Conservation (phyloP, 2,888 invertebrate genomes). For the Amorpha juglandis region DNA sequence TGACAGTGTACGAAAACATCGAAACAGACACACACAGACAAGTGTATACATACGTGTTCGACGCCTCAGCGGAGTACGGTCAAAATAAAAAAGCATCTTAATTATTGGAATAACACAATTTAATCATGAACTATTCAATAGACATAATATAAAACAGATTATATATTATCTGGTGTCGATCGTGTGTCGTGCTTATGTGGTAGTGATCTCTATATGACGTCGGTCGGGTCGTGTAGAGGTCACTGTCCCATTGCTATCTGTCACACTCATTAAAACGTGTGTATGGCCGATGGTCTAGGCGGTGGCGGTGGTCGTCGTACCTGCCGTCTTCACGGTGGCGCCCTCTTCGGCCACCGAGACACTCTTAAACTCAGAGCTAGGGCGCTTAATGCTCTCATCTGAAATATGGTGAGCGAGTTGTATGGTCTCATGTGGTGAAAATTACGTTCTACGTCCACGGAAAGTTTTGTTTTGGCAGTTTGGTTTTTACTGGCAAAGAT, state of each 20-base stretch:
- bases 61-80: slow-evolving; percentile 83
- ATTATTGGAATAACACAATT: slow-evolving; percentile 84
- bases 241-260: slow-evolving; percentile 75
- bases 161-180: slow-evolving; percentile 77
- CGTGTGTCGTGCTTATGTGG: slow-evolving; percentile 78
- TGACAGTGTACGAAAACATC: slow-evolving; percentile 81
- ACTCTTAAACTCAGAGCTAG: slow-evolving; percentile 94
- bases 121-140: slow-evolving; percentile 82
- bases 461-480: slow-evolving; percentile 34
- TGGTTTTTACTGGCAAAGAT: slow-evolving; percentile 1
- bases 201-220: slow-evolving; percentile 66
- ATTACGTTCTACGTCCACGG: slow-evolving; percentile 69
- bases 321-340: slow-evolving; percentile 74
- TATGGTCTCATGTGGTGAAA: slow-evolving; percentile 72
- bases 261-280: slow-evolving; percentile 73
- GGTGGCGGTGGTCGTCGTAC: slow-evolving; percentile 75
- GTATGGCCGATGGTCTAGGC: slow-evolving; percentile 78
- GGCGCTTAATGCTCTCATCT: slow-evolving; percentile 92
- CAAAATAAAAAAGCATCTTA: slow-evolving; percentile 84
- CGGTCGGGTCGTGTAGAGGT: slow-evolving; percentile 55
- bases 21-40: slow-evolving; percentile 82
- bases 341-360: slow-evolving; percentile 79
- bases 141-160: slow-evolving; percentile 81
- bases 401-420: slow-evolving; percentile 79
- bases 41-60: slow-evolving; percentile 83